phyloP scores from a whole-genome alignment of 2,888 invertebrate genomes.

The Scotopteryx bipunctaria region DNA sequence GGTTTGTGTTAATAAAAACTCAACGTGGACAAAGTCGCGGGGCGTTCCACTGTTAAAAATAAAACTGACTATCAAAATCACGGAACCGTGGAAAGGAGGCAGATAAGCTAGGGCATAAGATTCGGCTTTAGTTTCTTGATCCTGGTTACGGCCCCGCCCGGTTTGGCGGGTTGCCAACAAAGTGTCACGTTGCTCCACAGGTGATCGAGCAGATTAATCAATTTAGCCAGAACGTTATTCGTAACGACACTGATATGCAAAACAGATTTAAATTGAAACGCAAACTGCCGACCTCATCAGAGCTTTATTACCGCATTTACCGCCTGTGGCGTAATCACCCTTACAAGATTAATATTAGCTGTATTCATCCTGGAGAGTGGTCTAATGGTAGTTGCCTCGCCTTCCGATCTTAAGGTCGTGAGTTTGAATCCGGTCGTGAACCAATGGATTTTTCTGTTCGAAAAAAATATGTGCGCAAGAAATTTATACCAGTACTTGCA shows the following conservation, averaged over 20 bases:
- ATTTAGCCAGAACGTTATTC: slow-evolving; percentile 18
- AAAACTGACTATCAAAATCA: not conserved
- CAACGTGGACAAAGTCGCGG: too few relatives aligned
- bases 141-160: slow-evolving; percentile 23
- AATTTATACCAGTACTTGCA: too few relatives aligned
- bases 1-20: too few relatives aligned
- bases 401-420: too few relatives aligned
- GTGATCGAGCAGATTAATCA: slow-evolving; percentile 38
- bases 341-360: not conserved
- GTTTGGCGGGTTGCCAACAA: slow-evolving; percentile 39
- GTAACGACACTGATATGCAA: slow-evolving; percentile 8
- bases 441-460: too few relatives aligned
- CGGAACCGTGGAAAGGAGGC: not conserved
- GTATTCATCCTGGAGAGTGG: too few relatives aligned
- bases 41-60: too few relatives aligned
- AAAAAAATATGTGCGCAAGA: too few relatives aligned
- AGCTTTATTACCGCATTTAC: not conserved
- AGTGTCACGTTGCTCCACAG: slow-evolving; percentile 41
- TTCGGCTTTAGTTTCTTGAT: slow-evolving; percentile 10
- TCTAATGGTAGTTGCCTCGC: too few relatives aligned
- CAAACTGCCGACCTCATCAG: not conserved
- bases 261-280: slow-evolving; percentile 16
- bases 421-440: too few relatives aligned
- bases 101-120: not conserved
- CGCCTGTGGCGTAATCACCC: not conserved